Percentiles rank a stretch among this genome's conserved stretches.
Evolutionary conservation across 2,113 vertebrate species (phyloP).

Genomic region (Monarcha castaneiventris): DNA sequence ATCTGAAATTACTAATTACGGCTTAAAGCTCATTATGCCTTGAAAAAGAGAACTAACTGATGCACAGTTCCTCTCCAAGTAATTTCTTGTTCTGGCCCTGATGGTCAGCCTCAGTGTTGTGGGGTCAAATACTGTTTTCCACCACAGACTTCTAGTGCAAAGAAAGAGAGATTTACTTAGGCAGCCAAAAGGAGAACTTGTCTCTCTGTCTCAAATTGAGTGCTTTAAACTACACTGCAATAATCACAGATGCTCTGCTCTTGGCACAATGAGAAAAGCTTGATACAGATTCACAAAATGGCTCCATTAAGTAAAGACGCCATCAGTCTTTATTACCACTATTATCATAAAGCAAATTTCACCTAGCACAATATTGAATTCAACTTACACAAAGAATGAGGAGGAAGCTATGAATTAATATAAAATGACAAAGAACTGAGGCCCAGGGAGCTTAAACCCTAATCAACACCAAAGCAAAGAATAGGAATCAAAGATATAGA

Average conservation of each 20-base stretch:
- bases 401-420: slow-evolving; percentile 15
- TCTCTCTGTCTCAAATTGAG: neutral
- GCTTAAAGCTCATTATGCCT: neutral
- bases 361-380: neutral
- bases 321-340: slow-evolving; percentile 39
- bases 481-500: neutral
- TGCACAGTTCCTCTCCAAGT: neutral
- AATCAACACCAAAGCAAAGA: neutral
- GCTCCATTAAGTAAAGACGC: slow-evolving; percentile 17
- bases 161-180: neutral
- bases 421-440: neutral
- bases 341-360: slow-evolving; percentile 39
- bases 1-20: neutral
- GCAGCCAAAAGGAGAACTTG: neutral
- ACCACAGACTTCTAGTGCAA: neutral
- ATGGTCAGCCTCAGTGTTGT: neutral
- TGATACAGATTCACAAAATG: slow-evolving; percentile 17
- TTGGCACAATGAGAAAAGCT: slow-evolving; percentile 39
- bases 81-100: neutral
- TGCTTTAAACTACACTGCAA: neutral
- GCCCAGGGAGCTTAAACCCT: neutral
- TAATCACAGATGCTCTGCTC: slow-evolving; percentile 57
- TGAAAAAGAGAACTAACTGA: neutral
- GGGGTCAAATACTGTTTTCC: neutral
- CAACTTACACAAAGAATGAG: neutral